Evolutionary conservation across 2,888 invertebrate genomes (phyloP).

Genomic region (Cheilosia impressa): DNA sequence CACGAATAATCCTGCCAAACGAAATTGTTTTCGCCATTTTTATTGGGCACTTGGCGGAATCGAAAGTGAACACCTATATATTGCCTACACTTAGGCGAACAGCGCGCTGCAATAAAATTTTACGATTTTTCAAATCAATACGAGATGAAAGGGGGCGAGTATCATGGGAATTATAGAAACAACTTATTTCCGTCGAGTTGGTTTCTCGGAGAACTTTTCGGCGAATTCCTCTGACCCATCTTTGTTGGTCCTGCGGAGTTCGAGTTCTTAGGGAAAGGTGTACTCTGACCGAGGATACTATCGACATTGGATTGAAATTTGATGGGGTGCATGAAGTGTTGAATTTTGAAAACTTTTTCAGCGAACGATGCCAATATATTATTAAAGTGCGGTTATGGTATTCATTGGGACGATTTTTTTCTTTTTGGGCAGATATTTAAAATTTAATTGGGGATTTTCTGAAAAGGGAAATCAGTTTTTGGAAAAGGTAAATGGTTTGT

Average conservation of each 20-base stretch:
- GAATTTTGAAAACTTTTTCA: conserved; percentile 22
- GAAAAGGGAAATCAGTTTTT: too few relatives aligned
- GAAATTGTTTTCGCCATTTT: conserved; percentile 65
- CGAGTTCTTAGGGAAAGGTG: conserved; percentile 33
- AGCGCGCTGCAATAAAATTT: conserved; percentile 47
- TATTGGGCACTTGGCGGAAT: conserved; percentile 67
- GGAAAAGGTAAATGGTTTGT: too few relatives aligned
- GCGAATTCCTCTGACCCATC: not conserved
- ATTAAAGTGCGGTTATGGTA: not conserved
- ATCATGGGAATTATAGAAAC: not conserved
- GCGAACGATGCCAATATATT: conserved; percentile 10
- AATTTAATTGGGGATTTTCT: not conserved
- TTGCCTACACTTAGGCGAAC: not conserved
- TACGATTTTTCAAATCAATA: conserved; percentile 60
- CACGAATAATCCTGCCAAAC: conserved; percentile 21
- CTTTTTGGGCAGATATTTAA: not conserved
- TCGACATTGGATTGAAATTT: conserved; percentile 45
- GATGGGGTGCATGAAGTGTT: conserved; percentile 30
- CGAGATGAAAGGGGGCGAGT: not conserved
- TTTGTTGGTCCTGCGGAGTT: conserved; percentile 24
- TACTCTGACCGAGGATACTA: conserved; percentile 6
- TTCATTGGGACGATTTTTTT: not conserved
- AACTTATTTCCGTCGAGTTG: conserved; percentile 11
- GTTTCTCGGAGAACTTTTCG: conserved; percentile 12
- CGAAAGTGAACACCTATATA: conserved; percentile 47